Evolutionary conservation across 2,797 vertebrate genomes (phyloP).

Genomic region (Zenarchopterus dispar): DNA sequence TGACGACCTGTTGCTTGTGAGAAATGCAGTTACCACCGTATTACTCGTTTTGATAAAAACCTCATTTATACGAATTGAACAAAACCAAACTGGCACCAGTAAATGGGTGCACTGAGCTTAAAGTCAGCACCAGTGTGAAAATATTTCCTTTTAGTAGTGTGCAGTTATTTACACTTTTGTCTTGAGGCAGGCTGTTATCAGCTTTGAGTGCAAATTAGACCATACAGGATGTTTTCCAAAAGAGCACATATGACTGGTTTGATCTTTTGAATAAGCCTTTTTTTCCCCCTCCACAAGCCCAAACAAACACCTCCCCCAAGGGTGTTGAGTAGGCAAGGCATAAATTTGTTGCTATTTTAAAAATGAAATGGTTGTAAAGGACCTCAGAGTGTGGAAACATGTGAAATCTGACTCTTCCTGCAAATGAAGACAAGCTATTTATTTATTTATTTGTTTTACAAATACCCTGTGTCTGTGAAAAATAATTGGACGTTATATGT

Average conservation of each 20-base stretch:
- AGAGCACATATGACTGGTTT: slow-evolving; percentile 53
- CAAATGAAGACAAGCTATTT: slow-evolving; percentile 33
- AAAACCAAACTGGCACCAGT: slow-evolving; percentile 27
- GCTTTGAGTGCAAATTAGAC: slow-evolving; percentile 50
- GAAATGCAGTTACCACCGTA: slow-evolving; percentile 10
- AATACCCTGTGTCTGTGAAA: background rate
- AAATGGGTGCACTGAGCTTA: slow-evolving; percentile 29
- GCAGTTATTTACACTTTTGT: slow-evolving; percentile 49
- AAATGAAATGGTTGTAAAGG: slow-evolving; percentile 40
- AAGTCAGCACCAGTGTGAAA: slow-evolving; percentile 26
- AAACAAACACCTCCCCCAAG: slow-evolving; percentile 34
- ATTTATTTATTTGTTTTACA: slow-evolving; percentile 1
- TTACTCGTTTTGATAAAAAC: slow-evolving; percentile 34
- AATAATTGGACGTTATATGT: slow-evolving; percentile 10
- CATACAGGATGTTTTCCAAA: slow-evolving; percentile 54
- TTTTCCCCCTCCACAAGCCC: slow-evolving; percentile 15
- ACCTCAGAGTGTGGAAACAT: slow-evolving; percentile 27
- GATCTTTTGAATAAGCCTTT: slow-evolving; percentile 33
- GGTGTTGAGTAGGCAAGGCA: slow-evolving; percentile 33
- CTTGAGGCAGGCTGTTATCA: slow-evolving; percentile 45
- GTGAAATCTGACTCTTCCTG: slow-evolving; percentile 35
- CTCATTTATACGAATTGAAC: slow-evolving; percentile 28
- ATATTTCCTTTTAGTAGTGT: slow-evolving; percentile 41
- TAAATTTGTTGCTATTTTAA: slow-evolving; percentile 61
- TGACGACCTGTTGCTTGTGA: slow-evolving; percentile 63